Evolutionary conservation across 2,888 invertebrate genomes (phyloP), one percentile per base, ranked within the genome.

Genomic region (Papilio elwesi): DNA sequence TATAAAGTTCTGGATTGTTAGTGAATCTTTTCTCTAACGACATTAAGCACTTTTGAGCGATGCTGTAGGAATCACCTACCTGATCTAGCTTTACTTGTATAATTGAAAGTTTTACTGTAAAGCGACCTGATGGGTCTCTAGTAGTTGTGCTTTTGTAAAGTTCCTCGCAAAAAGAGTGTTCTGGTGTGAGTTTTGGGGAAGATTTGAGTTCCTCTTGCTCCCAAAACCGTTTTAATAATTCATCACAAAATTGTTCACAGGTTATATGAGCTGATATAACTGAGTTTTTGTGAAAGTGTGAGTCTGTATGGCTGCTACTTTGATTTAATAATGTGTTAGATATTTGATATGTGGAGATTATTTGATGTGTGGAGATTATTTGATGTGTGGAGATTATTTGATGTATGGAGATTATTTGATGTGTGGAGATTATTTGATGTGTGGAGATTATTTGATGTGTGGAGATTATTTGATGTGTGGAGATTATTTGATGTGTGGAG

Each of bases 161-260:
- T 26, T 26, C 26, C 4, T 26, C 26, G 26, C 26, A 26, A 47
- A 48, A 64, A 0, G 6, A 15, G 38, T 64, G 64, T 43, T 47
- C 47, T 8, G n/a, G 47, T 16, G 49, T 47, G 15, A 64, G n/a
- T 47, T 16, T 16, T 64, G 15, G 48, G 13, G 15, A 36, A 16
- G 16, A 2, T 47, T 26, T 47, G 9, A 64, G 6, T 38, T 64
- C 64, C 16, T 64, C 64, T 47, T 64, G 64, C 26, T 64, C 15
- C 64, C 64, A 64, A 26, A 64, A 64, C n/a, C 49, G 38, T 43
- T 38, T 47, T 6, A 62, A 43, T n/a, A 62, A 36, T 43, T 62
- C 11, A 38, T 62, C 62, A 62, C 62, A 62, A 49, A 8, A 47
- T 43, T 48, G 38, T 13, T 64, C 49, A 48, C 64, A 43, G 6